phyloP scores from a whole-genome alignment of 30 jellyfish, hydroid and myxozoan genomes.

The Phacellophora camtschatica region DNA sequence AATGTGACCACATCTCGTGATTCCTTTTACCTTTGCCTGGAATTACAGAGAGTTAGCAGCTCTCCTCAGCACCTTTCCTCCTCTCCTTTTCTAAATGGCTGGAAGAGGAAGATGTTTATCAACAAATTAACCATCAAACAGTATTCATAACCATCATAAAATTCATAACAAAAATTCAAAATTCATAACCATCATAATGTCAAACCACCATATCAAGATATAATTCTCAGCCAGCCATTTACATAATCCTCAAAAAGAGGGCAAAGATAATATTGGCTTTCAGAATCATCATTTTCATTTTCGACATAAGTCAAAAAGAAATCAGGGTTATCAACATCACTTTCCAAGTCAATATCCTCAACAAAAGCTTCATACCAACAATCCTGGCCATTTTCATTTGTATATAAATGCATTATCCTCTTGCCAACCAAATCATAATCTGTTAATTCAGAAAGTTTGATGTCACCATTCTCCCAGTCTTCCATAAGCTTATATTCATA shows the following conservation, averaged over 20 bases:
- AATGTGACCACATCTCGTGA: too few relatives aligned
- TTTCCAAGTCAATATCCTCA: not conserved
- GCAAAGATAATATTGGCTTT: not conserved
- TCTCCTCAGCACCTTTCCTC: too few relatives aligned
- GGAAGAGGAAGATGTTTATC: too few relatives aligned
- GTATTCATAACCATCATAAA: too few relatives aligned
- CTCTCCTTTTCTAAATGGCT: too few relatives aligned
- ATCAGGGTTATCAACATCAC: not conserved
- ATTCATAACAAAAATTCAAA: too few relatives aligned
- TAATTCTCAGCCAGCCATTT: not conserved
- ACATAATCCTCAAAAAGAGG: not conserved
- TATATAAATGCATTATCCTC: not conserved
- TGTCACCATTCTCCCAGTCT: not conserved
- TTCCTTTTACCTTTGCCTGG: too few relatives aligned
- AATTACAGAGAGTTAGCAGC: too few relatives aligned
- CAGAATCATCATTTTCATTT: too few relatives aligned
- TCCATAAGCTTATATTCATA: not conserved
- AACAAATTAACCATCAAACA: too few relatives aligned
- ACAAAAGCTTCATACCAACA: constrained; percentile 4
- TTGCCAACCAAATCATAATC: not conserved
- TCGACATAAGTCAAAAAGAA: not conserved
- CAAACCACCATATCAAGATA: too few relatives aligned
- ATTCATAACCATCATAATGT: too few relatives aligned
- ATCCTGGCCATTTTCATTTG: not conserved
- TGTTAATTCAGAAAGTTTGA: not conserved